These are phyloP conservation scores for Euschistus heros DNA, from an alignment of 1,140 invertebrate species.

Conservation along the genomic window DNA sequence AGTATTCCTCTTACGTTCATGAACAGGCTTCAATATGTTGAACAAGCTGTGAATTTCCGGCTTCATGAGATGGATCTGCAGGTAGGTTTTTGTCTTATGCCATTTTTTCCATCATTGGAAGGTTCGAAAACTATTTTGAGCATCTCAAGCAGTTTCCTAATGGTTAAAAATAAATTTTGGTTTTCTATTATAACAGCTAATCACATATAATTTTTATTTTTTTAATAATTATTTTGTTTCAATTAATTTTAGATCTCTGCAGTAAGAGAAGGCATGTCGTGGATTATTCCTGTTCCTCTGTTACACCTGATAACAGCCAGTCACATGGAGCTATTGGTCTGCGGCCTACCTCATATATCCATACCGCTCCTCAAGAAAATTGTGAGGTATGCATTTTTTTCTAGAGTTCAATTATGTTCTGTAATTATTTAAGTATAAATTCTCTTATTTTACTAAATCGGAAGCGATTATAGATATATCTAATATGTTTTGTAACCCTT, in stretches of 20 bases:
- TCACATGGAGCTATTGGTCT: conserved; percentile 52
- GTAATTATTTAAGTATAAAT: no score
- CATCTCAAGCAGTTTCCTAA: no score
- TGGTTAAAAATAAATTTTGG: not conserved
- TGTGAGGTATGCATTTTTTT: conserved; percentile 40
- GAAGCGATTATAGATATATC: no score
- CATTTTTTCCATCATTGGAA: no score
- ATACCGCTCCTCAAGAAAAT: conserved; percentile 50
- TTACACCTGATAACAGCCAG: conserved; percentile 48
- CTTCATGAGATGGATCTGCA: conserved; percentile 54
- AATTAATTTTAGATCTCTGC: conserved; percentile 40
- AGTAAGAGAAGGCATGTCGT: conserved; percentile 53
- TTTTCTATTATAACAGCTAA: not conserved
- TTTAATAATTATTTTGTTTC: not conserved
- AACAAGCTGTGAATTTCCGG: conserved; percentile 47
- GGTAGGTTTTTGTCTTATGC: no score
- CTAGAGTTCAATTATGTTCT: not conserved
- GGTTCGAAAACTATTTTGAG: no score
- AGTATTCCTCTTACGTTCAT: conserved; percentile 49
- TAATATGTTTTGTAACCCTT: not conserved
- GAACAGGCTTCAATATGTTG: conserved; percentile 50
- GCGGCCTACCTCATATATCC: conserved; percentile 53
- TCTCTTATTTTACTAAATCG: no score
- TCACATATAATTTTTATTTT: not conserved
- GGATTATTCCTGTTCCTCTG: conserved; percentile 53